These are phyloP conservation scores for Rhinichthys osculus DNA, from an alignment of 2,797 vertebrate genomes.

Conservation along the genomic window DNA sequence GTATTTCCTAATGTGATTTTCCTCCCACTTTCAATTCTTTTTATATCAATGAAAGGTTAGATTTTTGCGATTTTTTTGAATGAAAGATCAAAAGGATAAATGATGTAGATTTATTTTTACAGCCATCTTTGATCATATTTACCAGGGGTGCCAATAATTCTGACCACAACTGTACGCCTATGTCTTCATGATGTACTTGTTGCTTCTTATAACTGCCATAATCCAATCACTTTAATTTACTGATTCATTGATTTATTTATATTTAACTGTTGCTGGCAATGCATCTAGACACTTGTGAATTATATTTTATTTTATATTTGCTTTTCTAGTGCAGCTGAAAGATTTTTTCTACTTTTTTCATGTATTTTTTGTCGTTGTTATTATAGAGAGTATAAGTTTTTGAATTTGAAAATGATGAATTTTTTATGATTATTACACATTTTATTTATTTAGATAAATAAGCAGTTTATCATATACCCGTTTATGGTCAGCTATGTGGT, in stretches of 20 bases:
- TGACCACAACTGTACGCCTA: not conserved
- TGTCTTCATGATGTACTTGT: constrained; percentile 12
- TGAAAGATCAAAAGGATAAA: too few species aligned
- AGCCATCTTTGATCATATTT: too few species aligned
- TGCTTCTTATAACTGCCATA: not conserved
- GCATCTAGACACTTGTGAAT: not conserved
- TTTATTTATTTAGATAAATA: not conserved
- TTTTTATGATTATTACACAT: not conserved
- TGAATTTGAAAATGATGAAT: not conserved
- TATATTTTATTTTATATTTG: not conserved
- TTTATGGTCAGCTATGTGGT: not conserved
- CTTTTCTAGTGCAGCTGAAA: not conserved
- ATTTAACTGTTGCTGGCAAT: not conserved
- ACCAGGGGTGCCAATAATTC: too few species aligned
- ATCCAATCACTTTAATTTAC: not conserved
- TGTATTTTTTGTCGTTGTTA: too few species aligned
- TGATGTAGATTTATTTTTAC: too few species aligned
- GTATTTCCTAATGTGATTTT: too few species aligned
- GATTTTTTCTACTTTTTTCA: too few species aligned
- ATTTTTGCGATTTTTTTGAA: too few species aligned
- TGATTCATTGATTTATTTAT: not conserved
- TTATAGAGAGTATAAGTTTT: too few species aligned
- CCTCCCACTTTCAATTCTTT: too few species aligned
- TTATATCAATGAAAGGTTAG: too few species aligned
- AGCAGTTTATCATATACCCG: not conserved